Percentiles rank a stretch among this genome's conserved stretches.
phyloP scores from a whole-genome alignment of 2,113 vertebrate genomes.

The Hemiscyllium ocellatum region DNA sequence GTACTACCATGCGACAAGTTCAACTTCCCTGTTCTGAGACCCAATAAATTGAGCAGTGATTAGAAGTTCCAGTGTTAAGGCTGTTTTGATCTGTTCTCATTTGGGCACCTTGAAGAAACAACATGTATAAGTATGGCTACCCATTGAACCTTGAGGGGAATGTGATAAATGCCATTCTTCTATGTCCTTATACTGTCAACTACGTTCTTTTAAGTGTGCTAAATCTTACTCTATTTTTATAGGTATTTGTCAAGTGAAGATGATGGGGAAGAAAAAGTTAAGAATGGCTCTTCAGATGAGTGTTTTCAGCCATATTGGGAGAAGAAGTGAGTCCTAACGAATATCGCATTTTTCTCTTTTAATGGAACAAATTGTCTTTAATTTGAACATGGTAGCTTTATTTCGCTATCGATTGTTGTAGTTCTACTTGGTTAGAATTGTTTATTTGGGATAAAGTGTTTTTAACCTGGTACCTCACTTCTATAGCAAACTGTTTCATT shows the following conservation, averaged over 20 bases:
- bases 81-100: neutral
- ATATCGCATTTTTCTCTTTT: neutral
- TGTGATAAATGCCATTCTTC: neutral
- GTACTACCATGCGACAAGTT: no score
- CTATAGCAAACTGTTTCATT: neutral
- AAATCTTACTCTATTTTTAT: conserved; percentile 38
- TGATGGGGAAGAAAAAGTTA: conserved; percentile 60
- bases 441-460: neutral
- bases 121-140: neutral
- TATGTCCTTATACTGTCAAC: neutral
- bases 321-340: conserved; percentile 61
- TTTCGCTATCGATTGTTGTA: neutral
- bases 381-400: neutral
- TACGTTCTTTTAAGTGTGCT: neutral
- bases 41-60: neutral
- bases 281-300: conserved; percentile 64
- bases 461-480: neutral
- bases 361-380: neutral
- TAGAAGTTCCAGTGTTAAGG: neutral
- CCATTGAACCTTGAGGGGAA: neutral
- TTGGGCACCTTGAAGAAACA: no score
- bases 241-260: conserved; percentile 72
- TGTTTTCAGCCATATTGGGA: conserved; percentile 66
- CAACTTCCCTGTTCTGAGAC: neutral
- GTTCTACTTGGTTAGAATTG: neutral